Percentiles rank a stretch among this genome's conserved stretches.
phyloP scores from a whole-genome alignment of 2,888 invertebrate genomes.

The Tolmerus cingulatus region DNA sequence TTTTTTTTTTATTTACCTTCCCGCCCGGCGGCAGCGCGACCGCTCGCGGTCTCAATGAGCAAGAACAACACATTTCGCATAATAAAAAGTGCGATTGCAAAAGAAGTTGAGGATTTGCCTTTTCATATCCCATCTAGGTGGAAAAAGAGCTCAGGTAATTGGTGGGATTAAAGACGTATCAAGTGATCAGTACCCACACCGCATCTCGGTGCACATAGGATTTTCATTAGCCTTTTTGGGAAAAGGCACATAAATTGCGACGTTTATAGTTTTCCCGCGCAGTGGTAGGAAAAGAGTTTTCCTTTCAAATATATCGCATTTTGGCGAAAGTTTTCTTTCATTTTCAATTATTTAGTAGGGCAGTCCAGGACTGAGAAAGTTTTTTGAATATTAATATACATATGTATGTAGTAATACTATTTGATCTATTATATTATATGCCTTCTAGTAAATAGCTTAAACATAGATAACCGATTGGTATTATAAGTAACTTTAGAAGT shows the following conservation, averaged over 20 bases:
- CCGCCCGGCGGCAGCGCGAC: not conserved
- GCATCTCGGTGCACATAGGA: not conserved
- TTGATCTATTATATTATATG: not conserved
- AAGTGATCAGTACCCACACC: not conserved
- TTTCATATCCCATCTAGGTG: not conserved
- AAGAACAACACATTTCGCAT: conserved; percentile 2
- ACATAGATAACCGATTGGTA: not conserved
- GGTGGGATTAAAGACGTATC: not conserved
- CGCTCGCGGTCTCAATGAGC: not conserved
- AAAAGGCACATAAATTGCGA: not conserved
- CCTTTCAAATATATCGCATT: not conserved
- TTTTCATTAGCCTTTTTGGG: not conserved
- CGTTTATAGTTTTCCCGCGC: not conserved
- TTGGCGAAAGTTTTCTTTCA: not conserved
- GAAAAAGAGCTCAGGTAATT: not conserved
- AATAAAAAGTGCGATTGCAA: conserved; percentile 10
- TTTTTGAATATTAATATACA: not conserved
- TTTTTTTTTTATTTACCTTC: not conserved
- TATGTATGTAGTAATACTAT: too few species aligned
- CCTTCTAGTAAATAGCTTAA: not conserved
- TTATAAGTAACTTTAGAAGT: not conserved
- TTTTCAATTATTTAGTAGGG: not conserved
- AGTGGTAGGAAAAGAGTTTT: not conserved
- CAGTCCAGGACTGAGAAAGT: not conserved
- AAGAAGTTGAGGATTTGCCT: not conserved